Percentiles rank a stretch among this genome's conserved stretches.
phyloP scores from a whole-genome alignment of 2,888 invertebrate species.

The Stenodema calcarata region DNA sequence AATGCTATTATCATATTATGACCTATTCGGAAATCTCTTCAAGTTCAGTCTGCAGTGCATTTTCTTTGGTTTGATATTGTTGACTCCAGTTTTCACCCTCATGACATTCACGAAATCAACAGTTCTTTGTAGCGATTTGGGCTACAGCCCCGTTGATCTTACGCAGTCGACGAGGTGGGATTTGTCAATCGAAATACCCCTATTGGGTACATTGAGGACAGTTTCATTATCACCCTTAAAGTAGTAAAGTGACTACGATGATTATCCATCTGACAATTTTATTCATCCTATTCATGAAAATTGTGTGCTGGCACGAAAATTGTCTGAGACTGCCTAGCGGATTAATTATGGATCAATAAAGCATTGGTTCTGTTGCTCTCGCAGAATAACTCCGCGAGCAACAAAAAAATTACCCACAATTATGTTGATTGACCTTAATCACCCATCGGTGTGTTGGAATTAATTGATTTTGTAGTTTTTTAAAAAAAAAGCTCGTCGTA shows the following conservation, averaged over 20 bases:
- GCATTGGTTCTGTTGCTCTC: background rate
- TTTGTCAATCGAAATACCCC: too few species aligned
- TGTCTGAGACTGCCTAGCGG: background rate
- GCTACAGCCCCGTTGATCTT: too few species aligned
- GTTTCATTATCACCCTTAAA: background rate
- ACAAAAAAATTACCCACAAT: background rate
- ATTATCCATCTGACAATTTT: background rate
- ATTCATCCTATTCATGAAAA: background rate
- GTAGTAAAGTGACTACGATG: background rate
- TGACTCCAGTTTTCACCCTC: too few species aligned
- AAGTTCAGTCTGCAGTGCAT: too few species aligned
- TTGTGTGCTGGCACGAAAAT: background rate
- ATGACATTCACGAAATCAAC: too few species aligned
- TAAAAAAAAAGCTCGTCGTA: background rate
- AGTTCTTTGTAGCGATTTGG: too few species aligned
- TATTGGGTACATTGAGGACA: too few species aligned
- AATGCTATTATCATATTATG: too few species aligned
- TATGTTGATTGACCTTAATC: background rate
- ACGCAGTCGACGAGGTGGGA: too few species aligned
- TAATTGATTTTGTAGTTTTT: background rate
- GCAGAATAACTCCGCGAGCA: background rate
- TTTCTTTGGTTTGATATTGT: too few species aligned
- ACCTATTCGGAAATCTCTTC: too few species aligned
- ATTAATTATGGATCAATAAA: background rate
- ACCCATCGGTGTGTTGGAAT: background rate